phyloP scores from a whole-genome alignment of 2,113 vertebrate genomes.

The Gallinago undulata region DNA sequence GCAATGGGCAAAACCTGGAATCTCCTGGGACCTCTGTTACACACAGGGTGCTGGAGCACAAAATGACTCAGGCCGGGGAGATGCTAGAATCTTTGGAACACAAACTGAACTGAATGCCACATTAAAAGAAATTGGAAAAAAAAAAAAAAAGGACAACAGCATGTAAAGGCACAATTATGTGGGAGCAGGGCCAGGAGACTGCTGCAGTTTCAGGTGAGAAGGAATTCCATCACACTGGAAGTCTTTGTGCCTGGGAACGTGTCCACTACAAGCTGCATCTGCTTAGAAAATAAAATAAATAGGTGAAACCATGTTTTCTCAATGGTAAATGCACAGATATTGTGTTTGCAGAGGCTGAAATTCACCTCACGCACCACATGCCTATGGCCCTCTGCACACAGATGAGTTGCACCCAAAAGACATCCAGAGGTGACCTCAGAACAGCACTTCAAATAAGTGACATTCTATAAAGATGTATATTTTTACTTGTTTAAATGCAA shows the following conservation, averaged over 20 bases:
- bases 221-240: background rate
- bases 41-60: accelerated
- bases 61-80: background rate
- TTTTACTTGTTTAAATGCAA: background rate
- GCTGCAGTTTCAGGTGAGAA: background rate
- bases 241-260: background rate
- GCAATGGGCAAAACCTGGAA: background rate
- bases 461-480: background rate
- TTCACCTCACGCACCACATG: background rate
- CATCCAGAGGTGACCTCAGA: background rate
- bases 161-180: background rate
- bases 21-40: background rate
- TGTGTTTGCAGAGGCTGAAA: background rate
- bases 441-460: background rate
- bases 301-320: background rate
- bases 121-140: background rate
- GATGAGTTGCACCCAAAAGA: background rate
- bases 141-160: background rate
- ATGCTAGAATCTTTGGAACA: background rate
- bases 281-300: background rate
- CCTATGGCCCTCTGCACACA: background rate
- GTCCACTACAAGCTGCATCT: background rate
- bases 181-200: background rate
- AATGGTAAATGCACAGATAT: background rate
- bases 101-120: background rate